Evolutionary conservation across 2,888 invertebrate species (phyloP).

Genomic region (Ectropis crepuscularia): DNA sequence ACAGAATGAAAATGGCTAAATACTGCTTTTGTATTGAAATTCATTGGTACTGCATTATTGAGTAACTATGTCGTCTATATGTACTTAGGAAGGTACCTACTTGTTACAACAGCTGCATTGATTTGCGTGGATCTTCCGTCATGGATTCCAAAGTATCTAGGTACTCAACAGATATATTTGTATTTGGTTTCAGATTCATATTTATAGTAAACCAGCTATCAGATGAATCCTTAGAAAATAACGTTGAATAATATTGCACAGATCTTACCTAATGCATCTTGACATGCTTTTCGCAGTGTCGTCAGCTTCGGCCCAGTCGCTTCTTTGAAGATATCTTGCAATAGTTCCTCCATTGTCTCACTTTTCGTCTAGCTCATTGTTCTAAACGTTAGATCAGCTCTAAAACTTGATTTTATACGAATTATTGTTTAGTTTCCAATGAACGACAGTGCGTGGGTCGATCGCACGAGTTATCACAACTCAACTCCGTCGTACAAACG

Average conservation of each 20-base stretch:
- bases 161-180: too few relatives aligned
- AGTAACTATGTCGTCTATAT: too few relatives aligned
- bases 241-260: background rate
- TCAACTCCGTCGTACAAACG: slow-evolving; percentile 51
- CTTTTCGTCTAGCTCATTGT: slow-evolving; percentile 28
- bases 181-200: too few relatives aligned
- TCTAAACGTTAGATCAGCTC: slow-evolving; percentile 7
- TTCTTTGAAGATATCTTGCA: slow-evolving; percentile 93
- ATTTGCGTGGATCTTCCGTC: too few relatives aligned
- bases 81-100: too few relatives aligned
- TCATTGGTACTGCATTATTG: too few relatives aligned
- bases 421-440: slow-evolving; percentile 8
- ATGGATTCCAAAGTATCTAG: too few relatives aligned
- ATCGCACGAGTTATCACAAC: slow-evolving; percentile 62
- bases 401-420: slow-evolving; percentile 15
- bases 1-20: too few relatives aligned
- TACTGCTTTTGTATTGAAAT: too few relatives aligned
- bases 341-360: slow-evolving; percentile 91
- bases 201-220: too few relatives aligned
- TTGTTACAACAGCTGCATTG: too few relatives aligned
- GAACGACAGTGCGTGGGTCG: slow-evolving; percentile 56
- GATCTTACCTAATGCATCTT: slow-evolving; percentile 91
- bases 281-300: slow-evolving; percentile 91
- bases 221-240: too few relatives aligned
- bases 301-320: slow-evolving; percentile 91